Evolutionary conservation across 2,113 vertebrate species (phyloP).

Genomic region (Engystomops pustulosus): DNA sequence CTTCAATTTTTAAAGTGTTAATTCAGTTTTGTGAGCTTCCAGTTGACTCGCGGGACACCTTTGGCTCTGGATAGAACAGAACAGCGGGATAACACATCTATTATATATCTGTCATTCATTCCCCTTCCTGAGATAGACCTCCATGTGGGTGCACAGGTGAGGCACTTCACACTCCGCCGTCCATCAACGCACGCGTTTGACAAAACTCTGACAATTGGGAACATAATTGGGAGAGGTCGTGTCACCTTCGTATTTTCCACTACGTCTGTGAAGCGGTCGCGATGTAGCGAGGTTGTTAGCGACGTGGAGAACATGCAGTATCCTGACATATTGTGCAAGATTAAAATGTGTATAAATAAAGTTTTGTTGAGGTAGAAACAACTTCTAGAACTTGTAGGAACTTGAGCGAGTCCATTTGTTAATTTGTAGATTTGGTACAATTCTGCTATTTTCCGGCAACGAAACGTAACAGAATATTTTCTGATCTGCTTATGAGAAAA

Average conservation of each 20-base stretch:
- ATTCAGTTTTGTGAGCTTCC: neutral
- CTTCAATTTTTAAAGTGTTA: neutral
- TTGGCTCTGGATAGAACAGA: neutral
- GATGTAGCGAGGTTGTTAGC: neutral
- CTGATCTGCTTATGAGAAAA: too few species aligned
- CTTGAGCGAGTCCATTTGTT: too few species aligned
- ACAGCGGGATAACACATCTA: neutral
- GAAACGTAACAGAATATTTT: too few species aligned
- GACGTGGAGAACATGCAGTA: neutral
- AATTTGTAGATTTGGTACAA: too few species aligned
- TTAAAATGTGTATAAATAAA: too few species aligned
- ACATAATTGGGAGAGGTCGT: slow-evolving; percentile 6
- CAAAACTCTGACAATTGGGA: slow-evolving; percentile 25
- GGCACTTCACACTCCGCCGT: neutral
- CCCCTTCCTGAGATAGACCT: neutral
- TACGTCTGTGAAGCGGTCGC: neutral
- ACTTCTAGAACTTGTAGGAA: too few species aligned
- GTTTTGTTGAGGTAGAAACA: too few species aligned
- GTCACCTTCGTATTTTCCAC: slow-evolving; percentile 9
- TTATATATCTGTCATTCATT: slow-evolving; percentile 14
- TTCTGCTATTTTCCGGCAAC: too few species aligned
- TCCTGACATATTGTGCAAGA: too few species aligned
- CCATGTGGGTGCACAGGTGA: neutral
- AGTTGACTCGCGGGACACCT: neutral
- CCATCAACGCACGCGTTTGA: neutral